Percentiles rank a stretch among this genome's conserved stretches.
Evolutionary conservation across 2,113 vertebrate genomes (phyloP).

Genomic region (western clawed frog (Xenopus tropicalis)): UCB_Xtro_10.0 CM004446.2:108441501-108442000

Average conservation of each 20-base stretch:
- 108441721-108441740: too few species aligned
- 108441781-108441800: too few species aligned
- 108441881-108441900: constrained; percentile 80
- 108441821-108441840: too few species aligned
- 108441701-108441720: too few species aligned
- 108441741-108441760: too few species aligned
- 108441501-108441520: constrained; percentile 63
- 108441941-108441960: constrained; percentile 88
- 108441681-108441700: too few species aligned
- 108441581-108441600: constrained; percentile 47
- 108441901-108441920: constrained; percentile 73
- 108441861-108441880: constrained; percentile 75
- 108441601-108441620: constrained; percentile 47
- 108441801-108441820: too few species aligned
- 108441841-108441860: too few species aligned
- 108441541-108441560: constrained; percentile 69
- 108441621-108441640: constrained; percentile 14
- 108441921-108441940: constrained; percentile 88
- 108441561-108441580: constrained; percentile 32
- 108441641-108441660: background rate
- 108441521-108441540: constrained; percentile 71
- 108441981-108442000: constrained; percentile 84
- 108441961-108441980: constrained; percentile 90
- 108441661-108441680: background rate
- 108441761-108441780: too few species aligned